phyloP scores from a whole-genome alignment of 2,888 invertebrate genomes.

The Fragum sueziense region DNA sequence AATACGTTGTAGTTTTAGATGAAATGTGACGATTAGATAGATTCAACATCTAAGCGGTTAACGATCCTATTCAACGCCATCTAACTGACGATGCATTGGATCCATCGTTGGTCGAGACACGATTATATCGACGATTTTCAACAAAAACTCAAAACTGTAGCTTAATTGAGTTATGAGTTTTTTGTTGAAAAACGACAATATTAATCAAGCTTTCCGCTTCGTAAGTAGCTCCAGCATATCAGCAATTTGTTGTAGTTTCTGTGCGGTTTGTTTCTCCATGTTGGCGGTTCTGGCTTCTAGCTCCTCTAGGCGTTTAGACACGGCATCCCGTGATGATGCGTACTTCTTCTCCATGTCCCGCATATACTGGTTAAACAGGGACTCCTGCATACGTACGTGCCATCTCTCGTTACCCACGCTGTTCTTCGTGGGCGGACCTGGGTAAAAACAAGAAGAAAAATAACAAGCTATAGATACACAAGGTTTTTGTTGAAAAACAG shows the following conservation, averaged over 20 bases:
- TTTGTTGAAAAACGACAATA: neutral
- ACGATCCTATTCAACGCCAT: too few species aligned
- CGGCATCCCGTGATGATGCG: conserved; percentile 31
- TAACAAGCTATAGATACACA: too few species aligned
- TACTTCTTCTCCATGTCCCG: conserved; percentile 38
- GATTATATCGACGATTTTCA: too few species aligned
- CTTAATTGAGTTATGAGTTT: too few species aligned
- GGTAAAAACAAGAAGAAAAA: too few species aligned
- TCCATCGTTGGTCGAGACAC: too few species aligned
- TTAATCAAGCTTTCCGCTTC: neutral
- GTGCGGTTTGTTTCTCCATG: conserved; percentile 51
- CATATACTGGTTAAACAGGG: conserved; percentile 37
- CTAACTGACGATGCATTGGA: too few species aligned
- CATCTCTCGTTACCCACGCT: conserved; percentile 31
- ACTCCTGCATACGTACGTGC: conserved; percentile 45
- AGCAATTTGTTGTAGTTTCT: conserved; percentile 50
- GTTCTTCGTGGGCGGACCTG: neutral
- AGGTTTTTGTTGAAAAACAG: too few species aligned
- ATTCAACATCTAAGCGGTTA: too few species aligned
- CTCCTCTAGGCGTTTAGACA: conserved; percentile 50
- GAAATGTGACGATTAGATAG: too few species aligned
- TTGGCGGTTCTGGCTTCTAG: conserved; percentile 42
- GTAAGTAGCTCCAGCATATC: conserved; percentile 30
- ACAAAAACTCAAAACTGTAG: too few species aligned
- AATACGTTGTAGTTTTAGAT: too few species aligned